Evolutionary conservation across 2,113 vertebrate species (phyloP), one percentile per base, ranked within the genome.

Genomic region (Pelusios castaneus): DNA sequence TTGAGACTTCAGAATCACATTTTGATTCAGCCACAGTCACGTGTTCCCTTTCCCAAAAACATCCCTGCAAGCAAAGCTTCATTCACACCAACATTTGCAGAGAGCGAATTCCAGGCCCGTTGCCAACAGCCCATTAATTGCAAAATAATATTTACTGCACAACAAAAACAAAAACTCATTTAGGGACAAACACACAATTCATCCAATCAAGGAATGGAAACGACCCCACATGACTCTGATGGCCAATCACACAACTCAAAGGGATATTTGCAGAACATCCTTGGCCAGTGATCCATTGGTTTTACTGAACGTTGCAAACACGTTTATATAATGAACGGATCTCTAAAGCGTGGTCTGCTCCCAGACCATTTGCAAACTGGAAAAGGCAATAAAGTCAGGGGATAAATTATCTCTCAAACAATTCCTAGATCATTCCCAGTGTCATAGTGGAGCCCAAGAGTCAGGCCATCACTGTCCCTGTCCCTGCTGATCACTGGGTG

Each of bases 391-490:
- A 0, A 13, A 0, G 21, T 91, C 45, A 6, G 78, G 2, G 51
- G 7, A 3, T 41, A 4, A 27, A 85, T 5, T 3, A 14, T 0
- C 31, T 0, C 58, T 17, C 78, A 22, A 60, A 85, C 8, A 75
- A 29, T 45, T 58, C 76, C 51, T 52, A 54, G 10, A 38, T 84
- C 34, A 75, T 55, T 0, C 0, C 52, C 10, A 47, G 0, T 2
- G 51, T 2, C 88, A 43, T 75, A 25, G 47, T 1, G 1, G 16
- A 19, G 43, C 27, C 75, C 25, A 29, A 17, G 27, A 77, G 27
- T 16, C 29, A 7, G 3, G n/a, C 3, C 1, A 1, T 1, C 3
- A n/a, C n/a, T n/a, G n/a, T n/a, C n/a, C n/a, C n/a, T n/a, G n/a
- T n/a, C n/a, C n/a, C 13, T 6, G 4, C 63, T 85, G 93, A 84